Percentiles rank a stretch among this genome's conserved stretches.
phyloP scores from a whole-genome alignment of 2,113 vertebrate species.

The Psammodynastes pulverulentus region DNA sequence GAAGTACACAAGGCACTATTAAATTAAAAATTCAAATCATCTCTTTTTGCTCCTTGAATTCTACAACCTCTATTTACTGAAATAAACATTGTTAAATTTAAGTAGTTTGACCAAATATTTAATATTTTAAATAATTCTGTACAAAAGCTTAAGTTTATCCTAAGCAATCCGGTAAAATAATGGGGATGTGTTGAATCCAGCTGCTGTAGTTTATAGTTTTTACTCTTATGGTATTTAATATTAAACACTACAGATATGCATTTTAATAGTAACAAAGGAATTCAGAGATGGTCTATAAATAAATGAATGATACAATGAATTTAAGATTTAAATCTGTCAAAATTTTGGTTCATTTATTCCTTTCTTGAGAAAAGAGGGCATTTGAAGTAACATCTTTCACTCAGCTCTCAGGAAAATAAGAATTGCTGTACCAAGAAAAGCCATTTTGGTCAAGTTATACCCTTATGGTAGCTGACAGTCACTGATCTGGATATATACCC shows the following conservation, averaged over 20 bases:
- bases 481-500: slow-evolving; percentile 33
- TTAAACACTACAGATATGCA: background rate
- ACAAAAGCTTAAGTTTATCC: background rate
- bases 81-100: slow-evolving; percentile 41
- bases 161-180: background rate
- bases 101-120: slow-evolving; percentile 8
- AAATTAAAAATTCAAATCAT: background rate
- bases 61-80: slow-evolving; percentile 4
- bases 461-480: slow-evolving; percentile 24
- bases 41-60: slow-evolving; percentile 15
- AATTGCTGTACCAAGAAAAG: background rate
- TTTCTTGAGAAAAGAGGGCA: background rate
- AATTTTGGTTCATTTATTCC: slow-evolving; percentile 16
- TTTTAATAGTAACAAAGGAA: background rate
- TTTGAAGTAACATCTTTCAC: slow-evolving; percentile 1
- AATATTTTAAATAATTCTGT: background rate
- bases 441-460: slow-evolving; percentile 8
- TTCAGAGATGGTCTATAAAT: background rate
- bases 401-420: background rate
- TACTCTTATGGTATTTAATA: background rate
- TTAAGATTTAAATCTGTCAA: slow-evolving; percentile 19
- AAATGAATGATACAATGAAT: slow-evolving; percentile 14
- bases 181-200: background rate
- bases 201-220: background rate
- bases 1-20: background rate